phyloP scores from a whole-genome alignment of 2,888 invertebrate genomes.

The Agriopis marginaria region DNA sequence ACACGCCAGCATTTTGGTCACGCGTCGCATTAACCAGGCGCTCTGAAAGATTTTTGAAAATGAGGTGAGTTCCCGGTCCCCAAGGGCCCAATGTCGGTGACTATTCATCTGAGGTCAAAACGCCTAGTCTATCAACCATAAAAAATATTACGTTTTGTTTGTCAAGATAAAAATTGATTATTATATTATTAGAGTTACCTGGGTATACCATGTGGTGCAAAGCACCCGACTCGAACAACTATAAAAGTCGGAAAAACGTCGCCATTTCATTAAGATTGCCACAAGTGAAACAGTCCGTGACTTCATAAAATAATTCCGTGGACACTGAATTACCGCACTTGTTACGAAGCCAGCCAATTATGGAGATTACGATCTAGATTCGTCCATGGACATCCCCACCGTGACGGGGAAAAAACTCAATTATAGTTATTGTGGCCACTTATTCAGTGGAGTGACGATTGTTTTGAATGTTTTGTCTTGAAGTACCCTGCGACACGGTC shows the following conservation, averaged over 20 bases:
- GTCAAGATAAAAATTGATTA: too few relatives aligned
- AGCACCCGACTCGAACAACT: not conserved
- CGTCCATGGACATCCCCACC: constrained; percentile 59
- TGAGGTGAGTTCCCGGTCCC: too few relatives aligned
- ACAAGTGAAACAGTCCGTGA: constrained; percentile 30
- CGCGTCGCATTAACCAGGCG: too few relatives aligned
- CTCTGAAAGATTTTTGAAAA: too few relatives aligned
- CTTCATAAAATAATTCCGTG: constrained; percentile 31
- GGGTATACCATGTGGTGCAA: not conserved
- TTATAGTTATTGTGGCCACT: constrained; percentile 50
- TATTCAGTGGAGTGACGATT: constrained; percentile 60
- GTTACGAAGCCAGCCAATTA: constrained; percentile 61
- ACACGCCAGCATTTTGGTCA: too few relatives aligned
- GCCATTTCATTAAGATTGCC: constrained; percentile 30
- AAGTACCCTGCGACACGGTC: constrained; percentile 17
- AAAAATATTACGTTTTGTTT: too few relatives aligned
- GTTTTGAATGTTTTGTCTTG: constrained; percentile 42
- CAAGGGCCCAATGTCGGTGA: too few relatives aligned
- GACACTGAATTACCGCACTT: constrained; percentile 39
- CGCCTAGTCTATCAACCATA: too few relatives aligned
- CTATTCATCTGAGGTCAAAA: too few relatives aligned
- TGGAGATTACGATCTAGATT: constrained; percentile 62
- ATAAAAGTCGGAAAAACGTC: constrained; percentile 22
- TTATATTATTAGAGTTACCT: not conserved
- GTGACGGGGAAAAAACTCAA: constrained; percentile 66